Percentiles rank a stretch among this genome's conserved stretches.
Evolutionary conservation across 2,113 vertebrate species (phyloP).

Genomic region (Muntiacus muntjak): DNA sequence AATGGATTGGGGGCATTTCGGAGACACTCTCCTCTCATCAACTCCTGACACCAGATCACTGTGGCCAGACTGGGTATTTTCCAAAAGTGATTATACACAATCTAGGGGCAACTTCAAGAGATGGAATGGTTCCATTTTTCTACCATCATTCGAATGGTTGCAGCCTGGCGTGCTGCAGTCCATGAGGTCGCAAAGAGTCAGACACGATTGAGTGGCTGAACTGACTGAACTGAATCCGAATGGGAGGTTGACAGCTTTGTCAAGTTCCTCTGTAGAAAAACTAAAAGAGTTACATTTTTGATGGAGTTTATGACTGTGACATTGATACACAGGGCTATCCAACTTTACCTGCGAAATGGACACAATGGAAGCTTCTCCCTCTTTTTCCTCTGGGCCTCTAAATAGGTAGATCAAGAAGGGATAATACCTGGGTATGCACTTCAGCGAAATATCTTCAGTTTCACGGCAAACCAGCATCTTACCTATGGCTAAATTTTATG

Average conservation of each 20-base stretch:
- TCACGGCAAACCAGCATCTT: background rate
- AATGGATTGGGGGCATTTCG: background rate
- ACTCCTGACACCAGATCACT: background rate
- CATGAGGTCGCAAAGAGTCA: background rate
- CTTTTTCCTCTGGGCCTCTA: background rate
- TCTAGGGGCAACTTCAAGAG: background rate
- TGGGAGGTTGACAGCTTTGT: background rate
- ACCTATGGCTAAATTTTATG: background rate
- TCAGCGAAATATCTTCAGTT: background rate
- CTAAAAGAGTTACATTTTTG: background rate
- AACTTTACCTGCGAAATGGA: background rate
- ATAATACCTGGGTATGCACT: fast-evolving
- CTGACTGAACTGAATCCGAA: background rate
- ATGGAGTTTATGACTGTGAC: background rate
- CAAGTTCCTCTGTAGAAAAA: background rate
- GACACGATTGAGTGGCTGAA: background rate
- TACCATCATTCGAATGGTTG: background rate
- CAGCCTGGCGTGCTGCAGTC: background rate
- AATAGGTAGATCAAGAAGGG: background rate
- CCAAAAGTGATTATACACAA: background rate
- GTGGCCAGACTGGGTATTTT: background rate
- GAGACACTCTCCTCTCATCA: fast-evolving
- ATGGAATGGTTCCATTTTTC: background rate
- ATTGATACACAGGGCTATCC: background rate
- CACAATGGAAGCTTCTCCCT: background rate